Base-by-base conservation (phyloP, 2,113 vertebrate genomes). In the Formicarius rufipectus region DNA sequence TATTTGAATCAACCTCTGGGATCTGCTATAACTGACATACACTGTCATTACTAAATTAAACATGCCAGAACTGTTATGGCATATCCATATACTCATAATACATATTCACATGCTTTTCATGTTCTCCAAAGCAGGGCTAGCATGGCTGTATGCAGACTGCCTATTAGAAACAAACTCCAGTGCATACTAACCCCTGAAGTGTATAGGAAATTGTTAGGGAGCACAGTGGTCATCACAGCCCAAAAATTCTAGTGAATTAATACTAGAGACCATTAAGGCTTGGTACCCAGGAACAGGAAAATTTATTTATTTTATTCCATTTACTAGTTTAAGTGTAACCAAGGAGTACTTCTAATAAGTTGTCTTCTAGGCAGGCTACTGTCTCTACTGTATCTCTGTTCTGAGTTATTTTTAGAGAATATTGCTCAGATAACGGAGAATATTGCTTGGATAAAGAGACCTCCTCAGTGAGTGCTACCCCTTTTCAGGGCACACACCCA, bases 41-140 rank as follows among this genome's bases (percentile, higher is more conserved):
- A 30, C 56, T 84, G 53, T 91, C 59, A 68, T 84, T 95, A 59
- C 22, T 66, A 72, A 93, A 86, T 92, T 88, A 87, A 89, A 91
- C 39, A 63, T 67, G 47, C 76, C 69, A 84, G 75, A 82, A 53
- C 22, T 47, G 52, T 78, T 93, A 53, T 12, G 42, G 40, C 27
- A 33, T 72, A 74, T 84, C 79, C 45, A 31, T 69, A 63, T 5
- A 31, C 22, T 82, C 31, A 7, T 47, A 55, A 67, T 50, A 64
- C 5, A 5, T 97, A 64, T 95, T 93, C 47, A 37, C 49, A 78
- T 31, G 40, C 50, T 88, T 42, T 74, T 75, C 25, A 7, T 53
- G 20, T 67, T 27, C 66, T 89, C 24, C 14, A 59, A 47, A 89
- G 33, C 44, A 67, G 39, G 72, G 21, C 44, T 52, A 89, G 35